A percentile compares a stretch with the other conserved stretches of the same genome.
phyloP scores from a whole-genome alignment of 2,797 vertebrate genomes.

The Borostomias antarcticus region DNA sequence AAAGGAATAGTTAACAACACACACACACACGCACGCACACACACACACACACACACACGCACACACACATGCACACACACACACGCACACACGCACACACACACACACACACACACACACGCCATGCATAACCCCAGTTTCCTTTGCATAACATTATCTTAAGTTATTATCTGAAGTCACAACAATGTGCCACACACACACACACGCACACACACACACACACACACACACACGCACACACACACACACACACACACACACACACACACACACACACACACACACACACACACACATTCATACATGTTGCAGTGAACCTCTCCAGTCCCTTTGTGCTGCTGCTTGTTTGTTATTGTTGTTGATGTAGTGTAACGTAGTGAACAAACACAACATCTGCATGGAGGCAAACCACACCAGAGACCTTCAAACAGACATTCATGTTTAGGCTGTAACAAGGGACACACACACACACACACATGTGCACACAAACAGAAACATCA shows the following conservation, averaged over 20 bases:
- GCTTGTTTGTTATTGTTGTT: slow-evolving; percentile 50
- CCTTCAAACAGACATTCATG: slow-evolving; percentile 46
- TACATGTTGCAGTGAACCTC: slow-evolving; percentile 19
- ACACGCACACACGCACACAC: neutral
- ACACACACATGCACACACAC: neutral
- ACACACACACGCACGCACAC: neutral
- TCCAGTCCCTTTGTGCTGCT: slow-evolving; percentile 39
- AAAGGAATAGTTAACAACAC: slow-evolving; percentile 36
- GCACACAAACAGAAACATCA: slow-evolving; percentile 2
- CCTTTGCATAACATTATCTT: no score
- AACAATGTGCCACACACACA: no score
- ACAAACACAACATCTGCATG: slow-evolving; percentile 56
- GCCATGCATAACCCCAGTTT: no score
- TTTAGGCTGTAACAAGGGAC: slow-evolving; percentile 22
- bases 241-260: slow-evolving; percentile 9
- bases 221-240: neutral
- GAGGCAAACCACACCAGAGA: slow-evolving; percentile 23
- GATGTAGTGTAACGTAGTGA: slow-evolving; percentile 47
- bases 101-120: no score
- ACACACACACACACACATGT: slow-evolving; percentile 8
- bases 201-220: neutral
- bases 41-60: slow-evolving; percentile 9
- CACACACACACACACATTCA: slow-evolving; percentile 2
- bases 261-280: neutral
- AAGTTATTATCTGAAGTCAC: no score